phyloP scores from a whole-genome alignment of 2,888 invertebrate species.

The Catocala nupta region DNA sequence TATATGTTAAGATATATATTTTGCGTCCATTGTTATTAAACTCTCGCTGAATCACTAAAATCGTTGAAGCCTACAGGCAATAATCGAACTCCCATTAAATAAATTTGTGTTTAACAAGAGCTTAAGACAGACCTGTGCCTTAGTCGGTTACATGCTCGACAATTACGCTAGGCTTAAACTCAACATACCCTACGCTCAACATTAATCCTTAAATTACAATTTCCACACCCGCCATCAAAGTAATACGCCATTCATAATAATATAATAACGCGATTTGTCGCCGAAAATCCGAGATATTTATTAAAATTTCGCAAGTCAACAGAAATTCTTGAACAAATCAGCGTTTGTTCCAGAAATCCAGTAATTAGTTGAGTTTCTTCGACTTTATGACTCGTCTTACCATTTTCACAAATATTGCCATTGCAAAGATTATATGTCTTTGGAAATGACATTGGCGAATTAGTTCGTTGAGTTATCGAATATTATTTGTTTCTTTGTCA shows the following conservation, averaged over 20 bases:
- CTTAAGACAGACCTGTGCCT: background rate
- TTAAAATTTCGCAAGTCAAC: slow-evolving; percentile 26
- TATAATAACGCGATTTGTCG: slow-evolving; percentile 20
- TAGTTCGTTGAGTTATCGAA: background rate
- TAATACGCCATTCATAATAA: slow-evolving; percentile 14
- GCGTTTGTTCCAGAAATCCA: slow-evolving; percentile 34
- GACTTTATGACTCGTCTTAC: slow-evolving; percentile 35
- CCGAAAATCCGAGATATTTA: slow-evolving; percentile 16
- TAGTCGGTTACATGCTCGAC: background rate
- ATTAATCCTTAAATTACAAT: slow-evolving; percentile 5
- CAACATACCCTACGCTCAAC: background rate
- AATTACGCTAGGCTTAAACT: background rate
- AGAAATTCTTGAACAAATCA: slow-evolving; percentile 37
- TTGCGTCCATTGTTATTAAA: too few relatives aligned
- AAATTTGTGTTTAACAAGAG: too few relatives aligned
- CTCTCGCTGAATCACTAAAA: too few relatives aligned
- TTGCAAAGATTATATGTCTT: slow-evolving; percentile 22
- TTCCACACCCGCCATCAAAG: slow-evolving; percentile 5
- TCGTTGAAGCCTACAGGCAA: too few relatives aligned
- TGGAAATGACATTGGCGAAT: slow-evolving; percentile 26
- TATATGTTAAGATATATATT: too few relatives aligned
- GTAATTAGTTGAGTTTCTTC: slow-evolving; percentile 49
- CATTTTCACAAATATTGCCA: slow-evolving; percentile 43
- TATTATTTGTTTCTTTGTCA: too few relatives aligned
- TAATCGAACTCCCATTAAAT: too few relatives aligned